Evolutionary conservation across 2,888 invertebrate species (phyloP).

Genomic region (Ophion ellenae): DNA sequence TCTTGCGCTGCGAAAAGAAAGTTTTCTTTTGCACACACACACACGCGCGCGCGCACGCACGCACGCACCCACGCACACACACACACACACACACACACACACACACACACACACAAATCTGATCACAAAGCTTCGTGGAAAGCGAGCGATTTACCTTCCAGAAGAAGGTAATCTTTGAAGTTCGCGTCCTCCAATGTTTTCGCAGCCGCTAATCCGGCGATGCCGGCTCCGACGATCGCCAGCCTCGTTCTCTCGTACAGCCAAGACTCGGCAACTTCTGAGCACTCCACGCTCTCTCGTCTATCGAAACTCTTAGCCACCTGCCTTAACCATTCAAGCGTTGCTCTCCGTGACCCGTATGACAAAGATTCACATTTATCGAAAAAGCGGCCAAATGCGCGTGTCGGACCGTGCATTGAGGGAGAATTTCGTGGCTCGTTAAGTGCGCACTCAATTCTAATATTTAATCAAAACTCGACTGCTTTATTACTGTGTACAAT

Average conservation of each 20-base stretch:
- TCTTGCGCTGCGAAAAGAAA: conserved; percentile 82
- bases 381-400: not conserved
- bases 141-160: conserved; percentile 84
- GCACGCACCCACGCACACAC: conserved; percentile 51
- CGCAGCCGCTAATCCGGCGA: conserved; percentile 87
- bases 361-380: conserved; percentile 36
- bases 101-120: conserved; percentile 38
- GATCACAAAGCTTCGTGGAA: not conserved
- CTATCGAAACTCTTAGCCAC: conserved; percentile 66
- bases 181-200: conserved; percentile 83
- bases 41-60: not conserved
- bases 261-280: conserved; percentile 34
- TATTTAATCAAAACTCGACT: not conserved
- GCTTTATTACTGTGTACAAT: not conserved
- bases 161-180: conserved; percentile 84
- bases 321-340: conserved; percentile 72
- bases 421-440: not conserved
- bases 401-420: not conserved
- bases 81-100: not conserved
- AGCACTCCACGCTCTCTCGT: conserved; percentile 52
- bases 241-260: conserved; percentile 78
- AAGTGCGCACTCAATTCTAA: not conserved
- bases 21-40: conserved; percentile 35
- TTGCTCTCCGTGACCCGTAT: conserved; percentile 72
- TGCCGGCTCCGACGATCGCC: conserved; percentile 87